Base-by-base conservation (phyloP, 2,888 invertebrate species). In the Lepeophtheirus nordmannii region DNA sequence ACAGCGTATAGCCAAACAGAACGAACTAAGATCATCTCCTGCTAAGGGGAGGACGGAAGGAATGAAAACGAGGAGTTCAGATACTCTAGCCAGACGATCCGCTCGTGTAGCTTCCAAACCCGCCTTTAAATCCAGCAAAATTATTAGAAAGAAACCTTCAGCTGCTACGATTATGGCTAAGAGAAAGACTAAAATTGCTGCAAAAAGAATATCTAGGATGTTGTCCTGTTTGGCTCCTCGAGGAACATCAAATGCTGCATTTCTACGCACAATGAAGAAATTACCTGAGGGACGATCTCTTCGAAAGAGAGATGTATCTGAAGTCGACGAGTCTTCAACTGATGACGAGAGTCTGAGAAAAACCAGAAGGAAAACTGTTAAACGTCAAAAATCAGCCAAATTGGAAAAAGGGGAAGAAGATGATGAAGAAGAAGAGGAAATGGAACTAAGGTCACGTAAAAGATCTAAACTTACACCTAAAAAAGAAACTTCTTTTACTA, bases 1-100 rank as follows among this genome's bases (percentile, higher is more conserved):
- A 69, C 82, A 82, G 71, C 78, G 81, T 70, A 75, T 82, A 71
- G 81, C 81, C 2, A 82, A 82, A 70, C 77, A 78, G 57, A 30
- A 46, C 5, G 17, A 17, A 14, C 53, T 14, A 14, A 14, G 53
- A 17, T 22, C 61, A 22, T 58, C 58, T 12, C 20, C 12, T n/a
- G 37, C 22, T 3, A 11, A n/a, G 11, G 23, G 23, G 23, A 58
- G 17, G 22, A 20, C 12, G 17, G 37, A 22, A n/a, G 37, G 61
- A 17, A 20, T 20, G 14, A 12, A 17, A 20, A 58, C 58, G n/a
- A 58, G 23, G 58, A 22, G 22, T 22, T 53, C 53, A 53, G 17
- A 53, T n/a, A 17, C 58, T 22, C n/a, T n/a, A 38, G 37, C 12
- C n/a, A 23, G 23, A 14, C 23, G 61, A 38, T 22, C 61, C 11